Evolutionary conservation across 2,113 vertebrate species (phyloP), one percentile per base, ranked within the genome.

Genomic region (Python bivittatus): DNA sequence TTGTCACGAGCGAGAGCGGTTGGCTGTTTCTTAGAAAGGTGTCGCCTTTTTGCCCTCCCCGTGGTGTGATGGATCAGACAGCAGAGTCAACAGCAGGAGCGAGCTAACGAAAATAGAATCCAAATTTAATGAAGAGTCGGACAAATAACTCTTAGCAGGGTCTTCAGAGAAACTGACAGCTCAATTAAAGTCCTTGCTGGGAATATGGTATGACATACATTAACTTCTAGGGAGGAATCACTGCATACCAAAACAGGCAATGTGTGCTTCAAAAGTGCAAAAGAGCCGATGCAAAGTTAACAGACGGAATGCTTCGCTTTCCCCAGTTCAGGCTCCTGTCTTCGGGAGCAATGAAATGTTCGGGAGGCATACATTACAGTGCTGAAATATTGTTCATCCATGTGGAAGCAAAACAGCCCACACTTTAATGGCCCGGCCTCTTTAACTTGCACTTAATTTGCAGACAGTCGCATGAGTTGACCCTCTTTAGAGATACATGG

Each of bases 141-240:
- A 87, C 84, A 20, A 94, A 93, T 94, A 96, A 29, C 57, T 52
- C 85, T 92, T 96, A 27, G 96, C 95, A 72, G 96, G 96, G 54
- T 2, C 91, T 29, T 89, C 53, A 85, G 91, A 94, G 52, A 94
- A 95, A 38, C 90, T 97, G 96, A 96, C 95, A 97, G 94, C 96
- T 96, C 96, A 97, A 96, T 97, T 97, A 97, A 96, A 96, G 95
- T 95, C 91, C 93, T 96, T 91, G 38, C 91, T 95, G 92, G 91
- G 91, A 95, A 91, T 44, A 5, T 88, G 91, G 90, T 90, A 91
- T 96, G 93, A 96, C 93, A 94, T 54, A 94, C 93, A 91, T 94
- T 94, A 11, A 64, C 57, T 44, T 96, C 94, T 94, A 94, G 95
- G 91, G 13, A 84, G 91, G 91, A 94, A 90, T 93, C 89, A 93